Evolutionary conservation across 2,888 invertebrate species (phyloP).

Genomic region (Archips crataeganus): DNA sequence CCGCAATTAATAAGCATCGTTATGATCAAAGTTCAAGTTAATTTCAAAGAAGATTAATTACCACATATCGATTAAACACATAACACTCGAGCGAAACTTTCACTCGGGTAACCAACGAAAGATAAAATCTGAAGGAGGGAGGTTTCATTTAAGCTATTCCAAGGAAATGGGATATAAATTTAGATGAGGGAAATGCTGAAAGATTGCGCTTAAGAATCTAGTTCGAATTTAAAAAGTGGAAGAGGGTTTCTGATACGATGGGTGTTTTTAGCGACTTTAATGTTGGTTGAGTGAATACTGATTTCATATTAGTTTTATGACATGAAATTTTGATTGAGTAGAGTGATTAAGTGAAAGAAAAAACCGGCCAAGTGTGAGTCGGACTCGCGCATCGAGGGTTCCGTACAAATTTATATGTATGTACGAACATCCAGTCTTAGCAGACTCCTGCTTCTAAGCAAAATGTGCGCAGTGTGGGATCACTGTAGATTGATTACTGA

Average conservation of each 20-base stretch:
- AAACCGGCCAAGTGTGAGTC: no score
- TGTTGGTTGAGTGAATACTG: neutral
- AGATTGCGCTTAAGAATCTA: conserved; percentile 9
- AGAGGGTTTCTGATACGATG: neutral
- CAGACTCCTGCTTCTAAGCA: no score
- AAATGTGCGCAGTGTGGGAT: no score
- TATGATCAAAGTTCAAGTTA: conserved; percentile 63
- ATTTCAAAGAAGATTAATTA: conserved; percentile 63
- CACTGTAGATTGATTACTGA: no score
- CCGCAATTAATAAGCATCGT: conserved; percentile 39
- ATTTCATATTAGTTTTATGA: neutral
- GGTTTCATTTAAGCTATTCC: conserved; percentile 13
- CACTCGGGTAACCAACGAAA: conserved; percentile 68
- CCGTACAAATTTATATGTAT: no score
- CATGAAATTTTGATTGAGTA: no score
- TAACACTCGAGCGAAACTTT: conserved; percentile 63
- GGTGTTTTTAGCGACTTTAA: neutral
- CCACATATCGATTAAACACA: conserved; percentile 68
- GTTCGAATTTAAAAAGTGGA: conserved; percentile 8
- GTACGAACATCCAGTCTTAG: no score
- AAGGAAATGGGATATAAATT: conserved; percentile 4
- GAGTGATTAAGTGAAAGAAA: no score
- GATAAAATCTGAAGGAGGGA: conserved; percentile 61
- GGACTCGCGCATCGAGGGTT: no score
- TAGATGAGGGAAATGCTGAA: conserved; percentile 18